Evolutionary conservation across 2,888 invertebrate genomes (phyloP).

Genomic region (Chesias legatella): DNA sequence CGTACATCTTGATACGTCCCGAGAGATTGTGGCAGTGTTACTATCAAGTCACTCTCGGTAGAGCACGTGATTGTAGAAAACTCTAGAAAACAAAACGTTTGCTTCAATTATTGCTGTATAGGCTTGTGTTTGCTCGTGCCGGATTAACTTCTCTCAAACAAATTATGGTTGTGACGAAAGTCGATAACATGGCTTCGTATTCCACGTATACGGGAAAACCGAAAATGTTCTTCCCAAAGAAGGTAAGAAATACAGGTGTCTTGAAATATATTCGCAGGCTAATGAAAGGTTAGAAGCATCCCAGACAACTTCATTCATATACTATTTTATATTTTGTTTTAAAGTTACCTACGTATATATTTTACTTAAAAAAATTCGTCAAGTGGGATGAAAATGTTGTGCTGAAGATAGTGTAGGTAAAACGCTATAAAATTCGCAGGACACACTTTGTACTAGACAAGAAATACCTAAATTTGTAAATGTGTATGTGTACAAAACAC

Average conservation of each 20-base stretch:
- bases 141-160: constrained; percentile 57
- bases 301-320: too few species aligned
- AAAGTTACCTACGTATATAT: too few species aligned
- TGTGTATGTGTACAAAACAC: too few species aligned
- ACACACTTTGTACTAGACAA: too few species aligned
- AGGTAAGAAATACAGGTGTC: constrained; percentile 50
- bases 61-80: constrained; percentile 67
- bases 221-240: constrained; percentile 76
- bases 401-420: too few species aligned
- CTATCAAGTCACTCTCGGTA: constrained; percentile 46
- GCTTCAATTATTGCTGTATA: constrained; percentile 45
- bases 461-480: too few species aligned
- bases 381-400: too few species aligned
- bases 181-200: constrained; percentile 77
- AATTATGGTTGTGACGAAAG: constrained; percentile 77
- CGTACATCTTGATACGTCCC: constrained; percentile 47
- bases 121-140: constrained; percentile 57
- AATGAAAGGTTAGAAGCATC: too few species aligned
- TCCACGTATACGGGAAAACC: constrained; percentile 76
- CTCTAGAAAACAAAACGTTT: constrained; percentile 61
- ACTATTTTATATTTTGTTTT: too few species aligned
- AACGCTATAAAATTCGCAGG: too few species aligned
- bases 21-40: constrained; percentile 51
- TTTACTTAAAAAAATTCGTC: too few species aligned
- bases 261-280: too few species aligned